These are phyloP conservation scores for Scrobipalpa costella DNA, from an alignment of 2,888 invertebrate genomes.

Conservation along the genomic window DNA sequence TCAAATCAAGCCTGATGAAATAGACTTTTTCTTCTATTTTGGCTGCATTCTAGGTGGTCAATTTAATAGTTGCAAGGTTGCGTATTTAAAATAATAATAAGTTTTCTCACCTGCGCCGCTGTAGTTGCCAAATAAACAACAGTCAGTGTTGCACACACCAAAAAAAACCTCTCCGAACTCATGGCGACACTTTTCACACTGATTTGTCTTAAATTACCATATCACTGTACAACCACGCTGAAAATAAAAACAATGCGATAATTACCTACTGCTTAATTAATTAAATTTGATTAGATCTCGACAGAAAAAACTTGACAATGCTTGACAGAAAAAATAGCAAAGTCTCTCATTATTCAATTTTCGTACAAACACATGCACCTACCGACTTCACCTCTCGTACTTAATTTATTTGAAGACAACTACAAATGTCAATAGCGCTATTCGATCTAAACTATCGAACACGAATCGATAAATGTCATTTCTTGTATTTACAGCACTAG, in stretches of 20 bases:
- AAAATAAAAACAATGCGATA: constrained; percentile 26
- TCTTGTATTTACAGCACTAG: constrained; percentile 30
- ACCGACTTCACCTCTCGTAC: constrained; percentile 37
- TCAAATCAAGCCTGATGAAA: neutral
- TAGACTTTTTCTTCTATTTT: neutral
- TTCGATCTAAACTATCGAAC: neutral
- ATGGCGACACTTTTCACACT: constrained; percentile 45
- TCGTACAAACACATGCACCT: constrained; percentile 37
- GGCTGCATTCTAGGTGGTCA: neutral
- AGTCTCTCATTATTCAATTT: constrained; percentile 29
- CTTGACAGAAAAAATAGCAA: constrained; percentile 25
- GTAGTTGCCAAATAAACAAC: constrained; percentile 46
- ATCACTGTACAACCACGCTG: constrained; percentile 22
- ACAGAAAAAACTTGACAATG: constrained; percentile 29
- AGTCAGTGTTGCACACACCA: constrained; percentile 50
- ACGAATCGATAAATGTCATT: constrained; percentile 26
- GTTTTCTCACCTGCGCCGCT: constrained; percentile 51
- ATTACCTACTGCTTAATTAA: constrained; percentile 28
- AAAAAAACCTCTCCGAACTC: constrained; percentile 50
- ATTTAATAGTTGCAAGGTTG: neutral
- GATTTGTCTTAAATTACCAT: constrained; percentile 28
- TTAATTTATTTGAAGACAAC: constrained; percentile 31
- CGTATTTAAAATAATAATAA: neutral
- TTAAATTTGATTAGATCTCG: constrained; percentile 26
- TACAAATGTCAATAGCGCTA: constrained; percentile 31